A percentile compares a stretch with the other conserved stretches of the same genome.
phyloP scores from a whole-genome alignment of 1,140 invertebrate genomes.

The Meloidogyne exigua region DNA sequence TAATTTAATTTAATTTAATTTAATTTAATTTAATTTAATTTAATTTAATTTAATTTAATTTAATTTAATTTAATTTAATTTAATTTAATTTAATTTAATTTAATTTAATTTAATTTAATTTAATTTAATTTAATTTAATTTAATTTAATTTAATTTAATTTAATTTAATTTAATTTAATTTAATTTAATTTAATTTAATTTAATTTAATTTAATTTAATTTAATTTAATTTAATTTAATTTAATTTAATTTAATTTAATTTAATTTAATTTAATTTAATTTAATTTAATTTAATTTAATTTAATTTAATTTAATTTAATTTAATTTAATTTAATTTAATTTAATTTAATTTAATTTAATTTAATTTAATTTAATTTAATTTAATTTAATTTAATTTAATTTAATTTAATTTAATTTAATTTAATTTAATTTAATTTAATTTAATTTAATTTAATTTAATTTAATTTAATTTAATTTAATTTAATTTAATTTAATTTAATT shows the following conservation, averaged over 20 bases:
- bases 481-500: background rate
- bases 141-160: constrained; percentile 8
- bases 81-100: constrained; percentile 8
- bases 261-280: constrained; percentile 6
- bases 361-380: background rate
- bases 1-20: background rate
- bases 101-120: constrained; percentile 11
- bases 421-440: background rate
- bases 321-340: background rate
- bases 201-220: constrained; percentile 8
- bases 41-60: constrained; percentile 11
- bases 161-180: constrained; percentile 11
- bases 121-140: background rate
- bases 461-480: background rate
- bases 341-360: background rate
- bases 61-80: background rate
- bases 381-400: background rate
- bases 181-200: background rate
- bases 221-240: constrained; percentile 11
- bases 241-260: background rate
- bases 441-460: background rate
- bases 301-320: background rate
- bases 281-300: background rate
- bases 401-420: background rate
- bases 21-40: constrained; percentile 8